phyloP scores from a whole-genome alignment of 2,888 invertebrate genomes.

The Epinotia demarniana region DNA sequence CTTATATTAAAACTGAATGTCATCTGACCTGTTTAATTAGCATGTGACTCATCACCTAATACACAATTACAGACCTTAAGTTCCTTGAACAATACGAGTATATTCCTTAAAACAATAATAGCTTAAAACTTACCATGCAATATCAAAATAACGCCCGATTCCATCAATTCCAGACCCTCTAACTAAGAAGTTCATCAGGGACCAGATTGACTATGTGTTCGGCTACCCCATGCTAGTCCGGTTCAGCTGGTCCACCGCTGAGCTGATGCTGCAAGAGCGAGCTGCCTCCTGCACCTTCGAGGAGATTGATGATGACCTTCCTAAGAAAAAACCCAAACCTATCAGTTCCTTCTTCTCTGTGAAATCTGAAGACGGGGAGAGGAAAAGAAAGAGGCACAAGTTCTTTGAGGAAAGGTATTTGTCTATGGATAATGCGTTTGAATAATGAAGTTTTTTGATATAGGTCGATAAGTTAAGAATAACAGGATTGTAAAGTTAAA shows the following conservation, averaged over 20 bases:
- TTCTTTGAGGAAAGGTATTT: constrained; percentile 88
- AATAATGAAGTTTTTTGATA: constrained; percentile 55
- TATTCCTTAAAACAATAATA: too few relatives aligned
- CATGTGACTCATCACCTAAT: too few relatives aligned
- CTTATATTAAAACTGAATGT: too few relatives aligned
- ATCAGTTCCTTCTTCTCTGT: constrained; percentile 86
- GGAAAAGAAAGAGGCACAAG: constrained; percentile 83
- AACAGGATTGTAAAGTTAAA: neutral
- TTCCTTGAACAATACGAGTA: too few relatives aligned
- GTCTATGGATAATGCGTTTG: constrained; percentile 79
- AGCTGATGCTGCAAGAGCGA: constrained; percentile 89
- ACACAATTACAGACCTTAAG: too few relatives aligned
- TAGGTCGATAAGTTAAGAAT: too few relatives aligned
- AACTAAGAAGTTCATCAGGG: constrained; percentile 95
- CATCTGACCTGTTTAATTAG: too few relatives aligned
- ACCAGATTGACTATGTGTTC: constrained; percentile 94
- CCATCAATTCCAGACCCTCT: constrained; percentile 89
- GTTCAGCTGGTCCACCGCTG: constrained; percentile 99
- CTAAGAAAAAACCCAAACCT: constrained; percentile 74
- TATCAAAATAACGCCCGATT: neutral
- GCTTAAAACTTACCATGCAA: too few relatives aligned
- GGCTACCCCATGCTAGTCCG: constrained; percentile 97
- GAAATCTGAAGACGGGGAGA: constrained; percentile 64
- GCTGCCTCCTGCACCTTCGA: constrained; percentile 90
- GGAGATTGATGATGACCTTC: constrained; percentile 83